A percentile compares a stretch with the other conserved stretches of the same genome.
These are phyloP conservation scores for Caerostris extrusa DNA, from an alignment of 1,140 invertebrate species.

Conservation along the genomic window DNA sequence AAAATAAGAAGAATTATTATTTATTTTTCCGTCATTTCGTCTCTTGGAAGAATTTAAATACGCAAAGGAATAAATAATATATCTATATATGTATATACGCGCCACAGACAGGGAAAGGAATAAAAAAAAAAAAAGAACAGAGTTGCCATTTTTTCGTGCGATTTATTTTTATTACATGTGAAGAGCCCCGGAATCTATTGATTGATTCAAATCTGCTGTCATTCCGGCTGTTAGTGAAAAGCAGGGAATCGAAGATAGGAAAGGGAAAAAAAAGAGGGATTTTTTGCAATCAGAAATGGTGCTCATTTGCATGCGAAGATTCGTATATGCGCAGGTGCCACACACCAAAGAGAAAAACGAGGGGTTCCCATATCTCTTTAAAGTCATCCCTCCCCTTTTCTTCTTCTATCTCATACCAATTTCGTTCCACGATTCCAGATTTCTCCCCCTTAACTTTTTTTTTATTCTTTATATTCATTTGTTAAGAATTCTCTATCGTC, in stretches of 20 bases:
- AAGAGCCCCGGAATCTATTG: conserved; percentile 68
- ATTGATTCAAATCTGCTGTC: conserved; percentile 77
- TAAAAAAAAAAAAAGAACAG: neutral
- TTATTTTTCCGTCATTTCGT: conserved; percentile 60
- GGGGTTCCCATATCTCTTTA: conserved; percentile 65
- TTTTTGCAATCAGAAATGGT: conserved; percentile 70
- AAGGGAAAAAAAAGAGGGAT: conserved; percentile 47
- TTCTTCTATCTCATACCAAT: conserved; percentile 58
- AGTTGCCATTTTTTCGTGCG: conserved; percentile 24
- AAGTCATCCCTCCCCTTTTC: conserved; percentile 15
- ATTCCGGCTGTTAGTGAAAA: conserved; percentile 71
- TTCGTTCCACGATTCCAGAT: conserved; percentile 54
- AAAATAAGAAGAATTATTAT: conserved; percentile 43
- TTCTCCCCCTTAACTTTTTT: neutral
- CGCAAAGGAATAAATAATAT: conserved; percentile 71
- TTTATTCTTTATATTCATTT: conserved; percentile 32
- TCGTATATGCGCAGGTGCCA: conserved; percentile 66
- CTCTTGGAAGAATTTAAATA: conserved; percentile 70
- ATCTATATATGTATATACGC: conserved; percentile 65
- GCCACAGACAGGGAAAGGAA: neutral
- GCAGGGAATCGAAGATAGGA: conserved; percentile 41
- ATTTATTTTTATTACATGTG: conserved; percentile 71
- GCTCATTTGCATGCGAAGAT: conserved; percentile 75
- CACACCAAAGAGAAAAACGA: conserved; percentile 16
- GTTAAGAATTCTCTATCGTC: conserved; percentile 52